Base-by-base conservation (phyloP, 2,797 vertebrate species). In the Hapalemur alaotrensis region DNA sequence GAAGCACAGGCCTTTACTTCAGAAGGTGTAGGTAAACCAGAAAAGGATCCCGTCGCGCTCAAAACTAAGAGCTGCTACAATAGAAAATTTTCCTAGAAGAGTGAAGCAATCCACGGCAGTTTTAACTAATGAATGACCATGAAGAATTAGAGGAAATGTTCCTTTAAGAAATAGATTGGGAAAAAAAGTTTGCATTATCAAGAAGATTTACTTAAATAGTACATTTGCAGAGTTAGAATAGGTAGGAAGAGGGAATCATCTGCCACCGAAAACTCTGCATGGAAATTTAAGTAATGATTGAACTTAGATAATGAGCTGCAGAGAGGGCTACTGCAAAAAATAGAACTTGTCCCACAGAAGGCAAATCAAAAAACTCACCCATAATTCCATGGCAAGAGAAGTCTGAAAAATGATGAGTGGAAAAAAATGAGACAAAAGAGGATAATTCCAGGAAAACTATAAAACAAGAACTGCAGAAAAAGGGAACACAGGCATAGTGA, bases 51-150 rank as follows among this genome's bases (percentile, higher is more conserved):
- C 25, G 9, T 5, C 11, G 28, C 6, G 8, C 38, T 41, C 8
- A 67, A 32, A 61, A 38, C 50, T 25, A n/a, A 63, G 46, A 17
- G 9, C 32, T 41, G 43, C 17, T 7, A 8, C 5, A 12, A 25
- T 7, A 67, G 70, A 69, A 11, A 38, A 9, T 30, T 43, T 46
- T 69, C 32, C 12, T 73, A 0, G 43, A 38, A 35, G 38, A 76
- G 7, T 5, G 11, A 5, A 3, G 14, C 12, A 7, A 4, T 41
- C 63, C 15, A 10, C 10, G 22, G 23, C 2, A 13, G 32, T 43
- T 91, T 63, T 73, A 72, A 72, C 41, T 38, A 52, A 25, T 41
- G 46, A 65, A 38, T 0, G 57, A 30, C 23, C 7, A 0, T 32
- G 20, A 84, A 70, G 72, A 91, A 69, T 18, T 30, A 75, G 15